Base-by-base conservation (phyloP, 2,888 invertebrate species). In the Dinocampus coccinellae region DNA sequence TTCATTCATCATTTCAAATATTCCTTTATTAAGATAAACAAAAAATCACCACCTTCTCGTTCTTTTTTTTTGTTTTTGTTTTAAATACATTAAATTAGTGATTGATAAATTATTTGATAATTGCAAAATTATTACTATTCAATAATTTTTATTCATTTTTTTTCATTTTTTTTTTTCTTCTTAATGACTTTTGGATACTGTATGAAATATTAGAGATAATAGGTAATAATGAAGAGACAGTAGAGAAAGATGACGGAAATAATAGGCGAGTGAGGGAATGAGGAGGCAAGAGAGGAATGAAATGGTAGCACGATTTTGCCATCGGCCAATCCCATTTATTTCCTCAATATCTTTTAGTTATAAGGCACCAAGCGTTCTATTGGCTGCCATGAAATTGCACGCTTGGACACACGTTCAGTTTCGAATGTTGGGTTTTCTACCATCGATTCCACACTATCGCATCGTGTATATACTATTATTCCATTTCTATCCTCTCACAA, bases 301-400 rank as follows among this genome's bases (percentile, higher is more conserved):
- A n/a, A n/a, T n/a, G 16, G 16, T 16, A 47, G 79, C 80, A 77
- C 83, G 79, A 83, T 83, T 85, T 80, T 79, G 80, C 81, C 81
- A 76, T 78, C 73, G 77, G 79, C 82, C 83, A 85, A 83, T 85
- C 81, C 83, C 82, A 82, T 85, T 85, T 83, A 84, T 85, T 85
- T 85, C 84, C 85, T 84, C 82, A 85, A 83, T 85, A 85, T 84
- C 84, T 85, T 84, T 74, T 68, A 74, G 66, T 58, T 24, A 61
- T 10, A 62, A 36, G 52, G 55, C 42, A 62, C n/a, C 39, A 47
- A 72, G 36, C 60, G 67, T 42, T 55, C 62, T 67, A 75, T 76
- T 73, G 74, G 75, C 72, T 74, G 66, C 70, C 72, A 71, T 75
- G 77, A 77, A 76, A 77, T 76, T 76, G 74, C 73, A 74, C 70